phyloP scores from a whole-genome alignment of 2,888 invertebrate species.

The Congeria kusceri region DNA sequence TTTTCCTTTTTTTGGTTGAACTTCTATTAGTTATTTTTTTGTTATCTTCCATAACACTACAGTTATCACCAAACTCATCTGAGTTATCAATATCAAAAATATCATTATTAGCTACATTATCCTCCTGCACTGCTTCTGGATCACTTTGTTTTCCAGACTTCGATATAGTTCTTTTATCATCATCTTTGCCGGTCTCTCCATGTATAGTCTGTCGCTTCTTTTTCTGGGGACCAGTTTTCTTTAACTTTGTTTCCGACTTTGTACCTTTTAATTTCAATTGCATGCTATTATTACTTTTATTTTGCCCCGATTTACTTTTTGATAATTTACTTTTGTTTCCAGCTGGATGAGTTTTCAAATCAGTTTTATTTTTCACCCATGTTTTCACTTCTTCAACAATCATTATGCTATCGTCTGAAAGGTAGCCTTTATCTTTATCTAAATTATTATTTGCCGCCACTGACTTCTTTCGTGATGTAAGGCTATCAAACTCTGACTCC shows the following conservation, averaged over 20 bases:
- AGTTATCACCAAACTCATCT: background rate
- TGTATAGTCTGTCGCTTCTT: background rate
- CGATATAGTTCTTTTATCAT: background rate
- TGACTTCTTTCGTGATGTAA: conserved; percentile 3
- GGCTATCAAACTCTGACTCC: background rate
- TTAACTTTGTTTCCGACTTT: background rate
- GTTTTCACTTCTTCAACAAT: background rate
- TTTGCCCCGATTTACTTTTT: too few species aligned
- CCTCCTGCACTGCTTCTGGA: background rate
- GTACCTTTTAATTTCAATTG: too few species aligned
- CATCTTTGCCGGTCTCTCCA: conserved; percentile 11
- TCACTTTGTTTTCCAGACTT: background rate
- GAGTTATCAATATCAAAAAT: conserved; percentile 9
- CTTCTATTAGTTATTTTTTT: conserved; percentile 13
- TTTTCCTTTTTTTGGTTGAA: background rate
- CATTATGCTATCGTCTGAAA: background rate
- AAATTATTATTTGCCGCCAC: background rate
- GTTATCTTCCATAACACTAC: background rate
- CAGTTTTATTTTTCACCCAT: too few species aligned
- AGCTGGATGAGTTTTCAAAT: too few species aligned
- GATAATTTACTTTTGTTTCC: too few species aligned
- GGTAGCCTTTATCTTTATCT: background rate
- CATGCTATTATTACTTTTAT: too few species aligned
- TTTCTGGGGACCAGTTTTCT: conserved; percentile 1
- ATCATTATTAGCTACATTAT: conserved; percentile 1